phyloP scores from a whole-genome alignment of 2,888 invertebrate species.

The Eristalinus aeneus region DNA sequence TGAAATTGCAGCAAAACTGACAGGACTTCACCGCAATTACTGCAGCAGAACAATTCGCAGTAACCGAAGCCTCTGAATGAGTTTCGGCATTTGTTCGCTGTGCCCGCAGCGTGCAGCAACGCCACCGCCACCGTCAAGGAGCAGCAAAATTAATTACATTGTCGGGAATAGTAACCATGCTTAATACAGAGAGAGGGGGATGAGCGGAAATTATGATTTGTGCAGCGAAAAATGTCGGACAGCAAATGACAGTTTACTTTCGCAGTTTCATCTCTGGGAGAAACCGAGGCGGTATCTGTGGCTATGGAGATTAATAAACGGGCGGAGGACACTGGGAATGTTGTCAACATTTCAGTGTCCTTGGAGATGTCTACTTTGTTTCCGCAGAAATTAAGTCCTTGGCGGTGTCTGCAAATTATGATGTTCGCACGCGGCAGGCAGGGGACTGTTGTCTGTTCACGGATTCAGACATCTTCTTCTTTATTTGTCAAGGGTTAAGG shows the following conservation, averaged over 20 bases:
- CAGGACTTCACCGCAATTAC: slow-evolving; percentile 16
- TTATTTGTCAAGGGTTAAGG: neutral
- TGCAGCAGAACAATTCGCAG: slow-evolving; percentile 8
- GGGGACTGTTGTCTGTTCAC: neutral
- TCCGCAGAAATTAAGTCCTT: neutral
- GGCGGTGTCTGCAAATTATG: neutral
- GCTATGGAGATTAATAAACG: slow-evolving; percentile 28
- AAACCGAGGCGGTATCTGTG: neutral
- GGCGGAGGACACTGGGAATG: neutral
- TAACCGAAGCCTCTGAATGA: slow-evolving; percentile 3
- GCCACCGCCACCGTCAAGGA: neutral
- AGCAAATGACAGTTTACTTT: slow-evolving; percentile 12
- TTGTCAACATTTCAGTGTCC: slow-evolving; percentile 11
- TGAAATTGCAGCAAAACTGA: slow-evolving; percentile 2
- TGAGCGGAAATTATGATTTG: slow-evolving; percentile 13
- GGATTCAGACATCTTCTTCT: neutral
- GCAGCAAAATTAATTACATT: slow-evolving; percentile 1
- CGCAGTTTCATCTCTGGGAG: neutral
- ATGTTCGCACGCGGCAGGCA: neutral
- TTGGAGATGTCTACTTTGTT: neutral
- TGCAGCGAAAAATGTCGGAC: slow-evolving; percentile 1
- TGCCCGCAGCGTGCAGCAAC: neutral
- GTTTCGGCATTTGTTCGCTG: neutral
- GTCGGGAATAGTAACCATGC: neutral
- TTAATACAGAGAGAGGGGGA: neutral